Conservation (phyloP, 1,140 invertebrate genomes). For the Heliconius hermathena region DNA sequence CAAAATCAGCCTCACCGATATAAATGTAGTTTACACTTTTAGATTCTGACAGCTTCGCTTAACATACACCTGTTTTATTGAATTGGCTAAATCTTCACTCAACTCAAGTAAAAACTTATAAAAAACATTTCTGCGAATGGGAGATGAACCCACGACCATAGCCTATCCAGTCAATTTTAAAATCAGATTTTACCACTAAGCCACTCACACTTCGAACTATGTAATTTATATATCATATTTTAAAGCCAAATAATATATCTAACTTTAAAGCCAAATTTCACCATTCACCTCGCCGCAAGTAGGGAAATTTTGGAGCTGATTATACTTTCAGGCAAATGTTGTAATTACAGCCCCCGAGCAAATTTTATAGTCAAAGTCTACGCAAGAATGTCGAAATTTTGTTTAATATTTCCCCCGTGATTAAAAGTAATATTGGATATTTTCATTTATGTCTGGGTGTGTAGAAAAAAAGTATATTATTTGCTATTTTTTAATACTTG, state of each 20-base stretch:
- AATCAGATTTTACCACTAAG: background rate
- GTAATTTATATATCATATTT: background rate
- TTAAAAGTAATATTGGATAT: constrained; percentile 5
- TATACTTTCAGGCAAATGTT: constrained; percentile 33
- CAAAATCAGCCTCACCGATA: too few species aligned
- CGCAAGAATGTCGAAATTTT: constrained; percentile 28
- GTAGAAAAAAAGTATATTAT: background rate
- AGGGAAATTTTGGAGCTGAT: constrained; percentile 32
- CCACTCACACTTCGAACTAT: background rate
- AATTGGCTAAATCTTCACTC: too few species aligned
- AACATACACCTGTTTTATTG: too few species aligned
- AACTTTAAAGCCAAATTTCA: background rate
- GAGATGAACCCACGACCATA: background rate
- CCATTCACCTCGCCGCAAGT: constrained; percentile 19
- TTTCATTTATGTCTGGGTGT: background rate
- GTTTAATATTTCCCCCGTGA: constrained; percentile 1
- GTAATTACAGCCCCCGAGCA: constrained; percentile 27
- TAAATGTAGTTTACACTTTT: too few species aligned
- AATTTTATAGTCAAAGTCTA: constrained; percentile 32
- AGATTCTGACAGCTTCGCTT: too few species aligned
- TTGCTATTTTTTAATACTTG: background rate
- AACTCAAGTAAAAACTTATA: too few species aligned
- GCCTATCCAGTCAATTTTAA: background rate
- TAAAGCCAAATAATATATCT: background rate
- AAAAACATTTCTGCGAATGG: too few species aligned